Evolutionary conservation across 2,113 vertebrate species (phyloP), one percentile per base, ranked within the genome.

Genomic region (Polypterus bichir): DNA sequence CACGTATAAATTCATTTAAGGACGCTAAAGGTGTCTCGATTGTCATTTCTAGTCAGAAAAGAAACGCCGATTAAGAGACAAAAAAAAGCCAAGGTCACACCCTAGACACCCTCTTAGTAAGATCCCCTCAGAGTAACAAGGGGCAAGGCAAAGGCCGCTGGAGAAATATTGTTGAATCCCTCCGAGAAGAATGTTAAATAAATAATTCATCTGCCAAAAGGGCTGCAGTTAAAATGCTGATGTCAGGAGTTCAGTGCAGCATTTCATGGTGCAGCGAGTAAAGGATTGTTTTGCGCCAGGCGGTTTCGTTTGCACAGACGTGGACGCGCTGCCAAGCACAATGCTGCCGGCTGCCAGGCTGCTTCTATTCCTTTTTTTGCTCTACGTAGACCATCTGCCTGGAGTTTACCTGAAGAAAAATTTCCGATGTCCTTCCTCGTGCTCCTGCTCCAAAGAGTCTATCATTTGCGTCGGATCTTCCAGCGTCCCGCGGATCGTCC

Each of bases 391-490:
- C 62, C 63, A 82, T 61, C 63, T 59, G 47, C 66, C 69, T 4
- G 67, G 70, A 49, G 81, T 49, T 44, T 62, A 83, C 67, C 60
- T 74, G 59, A 90, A 82, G 76, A 89, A 79, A 76, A 60, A 65
- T 5, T 75, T 75, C 74, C 85, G 82, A 76, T 93, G 91, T 67
- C 91, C 88, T 73, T 81, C 86, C 70, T 77, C 86, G 70, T 97
- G 94, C 86, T 94, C 89, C 84, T 97, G 94, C 74, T 91, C 92
- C 74, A 89, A 90, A 76, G 94, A 97, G 70, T 91, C 94, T 57
- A 86, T 95, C 76, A 91, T 97, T 46, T 97, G 94, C 80, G 91
- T 97, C 68, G 93, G 93, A n/a, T 88, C 89, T 51, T 83, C 90
- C 51, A 75, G 79, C 48, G 81, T 94, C 52, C 91, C 90, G 3